These are phyloP conservation scores for Chromobotia macracanthus DNA, from an alignment of 2,797 vertebrate genomes.

Conservation along the genomic window DNA sequence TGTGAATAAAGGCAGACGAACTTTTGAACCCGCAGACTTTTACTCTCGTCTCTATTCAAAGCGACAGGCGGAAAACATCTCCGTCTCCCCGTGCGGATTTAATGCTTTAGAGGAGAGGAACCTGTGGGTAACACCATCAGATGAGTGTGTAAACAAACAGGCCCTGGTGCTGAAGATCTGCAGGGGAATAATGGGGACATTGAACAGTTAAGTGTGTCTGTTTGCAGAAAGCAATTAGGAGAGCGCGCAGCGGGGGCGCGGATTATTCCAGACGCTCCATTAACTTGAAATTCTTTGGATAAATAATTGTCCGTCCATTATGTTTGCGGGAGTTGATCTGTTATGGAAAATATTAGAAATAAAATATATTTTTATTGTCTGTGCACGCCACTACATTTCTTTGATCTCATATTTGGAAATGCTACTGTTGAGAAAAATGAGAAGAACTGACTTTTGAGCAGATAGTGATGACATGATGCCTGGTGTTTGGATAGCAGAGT, in stretches of 20 bases:
- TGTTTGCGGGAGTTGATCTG: constrained; percentile 57
- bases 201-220: constrained; percentile 42
- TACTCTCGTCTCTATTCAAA: constrained; percentile 69
- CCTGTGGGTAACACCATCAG: too few relatives aligned
- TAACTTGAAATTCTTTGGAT: constrained; percentile 63
- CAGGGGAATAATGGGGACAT: constrained; percentile 27
- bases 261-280: constrained; percentile 69
- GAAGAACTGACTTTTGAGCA: too few relatives aligned
- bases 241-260: constrained; percentile 61
- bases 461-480: not conserved
- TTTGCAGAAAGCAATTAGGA: constrained; percentile 63
- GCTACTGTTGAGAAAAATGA: too few relatives aligned
- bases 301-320: constrained; percentile 43
- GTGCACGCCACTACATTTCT: not conserved
- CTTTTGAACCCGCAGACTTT: constrained; percentile 4
- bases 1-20: too few relatives aligned
- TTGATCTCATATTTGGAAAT: not conserved
- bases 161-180: not conserved
- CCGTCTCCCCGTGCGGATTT: constrained; percentile 66
- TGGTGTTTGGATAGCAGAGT: not conserved
- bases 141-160: too few relatives aligned
- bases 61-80: constrained; percentile 78
- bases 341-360: constrained; percentile 2
- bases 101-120: too few relatives aligned
- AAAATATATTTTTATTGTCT: not conserved